Evolutionary conservation across 2,797 vertebrate species (phyloP).

Genomic region (Alauda arvensis): DNA sequence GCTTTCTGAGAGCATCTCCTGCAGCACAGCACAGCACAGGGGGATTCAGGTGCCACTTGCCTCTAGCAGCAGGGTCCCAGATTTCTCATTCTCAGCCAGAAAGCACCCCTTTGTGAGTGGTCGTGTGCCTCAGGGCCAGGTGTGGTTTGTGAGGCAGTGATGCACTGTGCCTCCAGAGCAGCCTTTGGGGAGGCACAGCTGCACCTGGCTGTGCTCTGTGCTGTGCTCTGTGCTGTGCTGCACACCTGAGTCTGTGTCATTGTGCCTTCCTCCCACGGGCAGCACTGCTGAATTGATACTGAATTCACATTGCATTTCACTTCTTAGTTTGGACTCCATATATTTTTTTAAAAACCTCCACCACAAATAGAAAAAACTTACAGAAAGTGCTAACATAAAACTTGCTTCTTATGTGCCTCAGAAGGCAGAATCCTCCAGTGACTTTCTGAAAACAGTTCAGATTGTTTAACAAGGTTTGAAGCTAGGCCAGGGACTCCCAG

Average conservation of each 20-base stretch:
- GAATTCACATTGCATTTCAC: not conserved
- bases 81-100: not conserved
- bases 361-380: not conserved
- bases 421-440: not conserved
- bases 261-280: not conserved
- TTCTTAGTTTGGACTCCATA: not conserved
- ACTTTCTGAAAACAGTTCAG: not conserved
- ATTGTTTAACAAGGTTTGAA: not conserved
- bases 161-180: too few relatives aligned
- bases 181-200: too few relatives aligned
- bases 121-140: not conserved
- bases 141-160: too few relatives aligned
- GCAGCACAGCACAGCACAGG: not conserved
- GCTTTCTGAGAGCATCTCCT: not conserved
- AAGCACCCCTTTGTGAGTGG: not conserved
- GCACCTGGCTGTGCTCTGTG: too few relatives aligned
- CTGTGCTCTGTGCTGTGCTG: too few relatives aligned
- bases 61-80: not conserved
- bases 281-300: not conserved
- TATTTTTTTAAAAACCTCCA: not conserved
- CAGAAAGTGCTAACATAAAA: not conserved
- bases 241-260: not conserved
- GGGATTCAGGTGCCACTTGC: not conserved
- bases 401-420: not conserved
- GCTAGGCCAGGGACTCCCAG: not conserved